phyloP scores from a whole-genome alignment of 2,113 vertebrate genomes.

The Athene noctua region DNA sequence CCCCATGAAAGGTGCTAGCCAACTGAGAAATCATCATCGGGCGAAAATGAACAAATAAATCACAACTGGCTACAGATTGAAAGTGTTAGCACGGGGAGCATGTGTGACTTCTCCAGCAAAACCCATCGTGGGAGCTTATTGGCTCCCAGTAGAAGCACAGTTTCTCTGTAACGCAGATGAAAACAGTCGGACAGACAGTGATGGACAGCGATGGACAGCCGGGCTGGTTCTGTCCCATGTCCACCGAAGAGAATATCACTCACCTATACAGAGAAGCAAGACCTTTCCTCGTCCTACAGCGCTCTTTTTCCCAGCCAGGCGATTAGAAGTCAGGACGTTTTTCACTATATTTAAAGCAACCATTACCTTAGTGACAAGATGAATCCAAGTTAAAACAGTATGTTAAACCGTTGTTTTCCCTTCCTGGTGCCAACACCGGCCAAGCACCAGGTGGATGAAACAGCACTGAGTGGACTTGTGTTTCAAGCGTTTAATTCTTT shows the following conservation, averaged over 20 bases:
- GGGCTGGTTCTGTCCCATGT: conserved; percentile 1
- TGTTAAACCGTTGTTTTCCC: neutral
- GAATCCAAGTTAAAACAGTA: conserved; percentile 8
- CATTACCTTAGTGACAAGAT: neutral
- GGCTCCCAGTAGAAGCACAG: neutral
- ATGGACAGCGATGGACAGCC: neutral
- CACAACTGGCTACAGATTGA: conserved; percentile 16
- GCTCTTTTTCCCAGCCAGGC: neutral
- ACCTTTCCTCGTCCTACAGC: neutral
- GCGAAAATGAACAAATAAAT: conserved; percentile 39
- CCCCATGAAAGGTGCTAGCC: conserved; percentile 32
- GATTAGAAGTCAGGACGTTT: conserved; percentile 3
- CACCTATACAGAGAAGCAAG: conserved; percentile 35
- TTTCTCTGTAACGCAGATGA: conserved; percentile 21
- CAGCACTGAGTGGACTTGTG: conserved; percentile 43
- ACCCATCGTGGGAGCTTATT: conserved; percentile 29
- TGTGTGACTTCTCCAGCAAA: conserved; percentile 5
- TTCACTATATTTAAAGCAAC: conserved; percentile 33
- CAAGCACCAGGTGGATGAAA: conserved; percentile 61
- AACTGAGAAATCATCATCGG: conserved; percentile 56
- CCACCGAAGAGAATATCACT: neutral
- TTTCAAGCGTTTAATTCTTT: conserved; percentile 77
- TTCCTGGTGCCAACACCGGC: neutral
- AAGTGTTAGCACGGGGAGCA: conserved; percentile 56
- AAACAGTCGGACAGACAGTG: neutral